Evolutionary conservation across 1,140 invertebrate genomes (phyloP), one percentile per base, ranked within the genome.

Genomic region (Zaprionus taronus): DNA sequence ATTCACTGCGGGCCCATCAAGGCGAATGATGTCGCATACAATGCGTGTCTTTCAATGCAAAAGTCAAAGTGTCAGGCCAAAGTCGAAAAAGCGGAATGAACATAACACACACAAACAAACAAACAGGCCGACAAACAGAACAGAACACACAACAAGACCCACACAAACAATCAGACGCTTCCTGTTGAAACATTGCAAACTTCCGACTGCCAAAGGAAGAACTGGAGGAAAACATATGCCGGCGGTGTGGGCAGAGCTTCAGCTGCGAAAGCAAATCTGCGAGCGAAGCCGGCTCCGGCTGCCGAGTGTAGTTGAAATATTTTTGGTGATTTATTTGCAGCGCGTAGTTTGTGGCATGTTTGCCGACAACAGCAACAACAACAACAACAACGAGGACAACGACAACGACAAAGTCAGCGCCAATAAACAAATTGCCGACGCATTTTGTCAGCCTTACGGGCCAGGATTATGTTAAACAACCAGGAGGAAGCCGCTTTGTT

Each of bases 371-470:
- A 53, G 47, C 61, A 66, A 34, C 44, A 56, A 22, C 69, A 63
- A 53, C 20, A 20, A 53, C 36, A 49, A 14, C 26, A 57, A 26
- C 65, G 41, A 47, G 49, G 34, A 62, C 63, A 61, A 77, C 61
- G 68, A 64, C 57, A 74, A 77, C 61, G 68, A 64, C 57, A 74
- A 58, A 67, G 64, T 61, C 82, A 84, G 79, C 85, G 81, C 85
- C 84, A 81, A 89, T 89, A 90, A 90, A 90, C 85, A 90, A 90
- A 90, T 90, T 90, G 85, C 85, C 85, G 81, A 90, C 85, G 85
- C 85, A 90, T 90, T 90, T 90, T 89, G 81, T 84, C 81, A 73
- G 85, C 55, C 75, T 80, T 82, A 66, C 79, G 80, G 66, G 72
- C 69, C 79, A 90, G 85, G 85, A 90, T 90, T 90, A 90, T 90